Base-by-base conservation (phyloP, 2,797 vertebrate genomes). In the Cirrhinus mrigala region DNA sequence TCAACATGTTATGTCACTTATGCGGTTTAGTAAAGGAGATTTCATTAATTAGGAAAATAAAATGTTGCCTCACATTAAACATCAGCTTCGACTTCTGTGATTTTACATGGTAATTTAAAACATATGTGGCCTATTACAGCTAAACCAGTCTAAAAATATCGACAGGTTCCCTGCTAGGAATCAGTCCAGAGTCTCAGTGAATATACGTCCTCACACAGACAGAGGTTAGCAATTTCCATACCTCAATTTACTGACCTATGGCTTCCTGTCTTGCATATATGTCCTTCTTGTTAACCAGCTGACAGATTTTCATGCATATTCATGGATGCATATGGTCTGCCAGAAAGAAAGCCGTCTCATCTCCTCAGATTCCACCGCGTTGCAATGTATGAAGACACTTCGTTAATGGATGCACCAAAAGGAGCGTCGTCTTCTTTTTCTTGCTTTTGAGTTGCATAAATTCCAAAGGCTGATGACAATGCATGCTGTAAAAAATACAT, bases 241-340 rank as follows among this genome's bases (percentile, higher is more conserved):
- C 90, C 90, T 94, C 92, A 92, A 90, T 91, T 88, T 84, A 92
- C 82, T 91, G 94, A 94, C 94, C 94, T 95, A 92, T 94, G 93
- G 92, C 93, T 92, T 92, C 91, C 90, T 94, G 90, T 91, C 93
- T 90, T 92, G 85, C 88, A 88, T 87, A 68, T 92, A 91, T 93
- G 89, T 90, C 78, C 68, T 37, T 80, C 91, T 91, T 92, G 91
- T 91, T 94, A 92, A 91, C 90, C 91, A 93, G 90, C 87, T 92
- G 94, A 94, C 94, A 95, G 94, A 92, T 95, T 95, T 89, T 89
- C 92, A 95, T 96, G 94, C 92, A 95, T 95, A 95, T 95, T 96
- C 95, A 96, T 96, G 91, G 78, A 87, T 93, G 89, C 94, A 95
- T 94, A 95, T 95, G 95, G 94, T 90, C 91, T 85, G 69, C 90